phyloP scores from a whole-genome alignment of 2,888 invertebrate species.

The Noctua janthina region DNA sequence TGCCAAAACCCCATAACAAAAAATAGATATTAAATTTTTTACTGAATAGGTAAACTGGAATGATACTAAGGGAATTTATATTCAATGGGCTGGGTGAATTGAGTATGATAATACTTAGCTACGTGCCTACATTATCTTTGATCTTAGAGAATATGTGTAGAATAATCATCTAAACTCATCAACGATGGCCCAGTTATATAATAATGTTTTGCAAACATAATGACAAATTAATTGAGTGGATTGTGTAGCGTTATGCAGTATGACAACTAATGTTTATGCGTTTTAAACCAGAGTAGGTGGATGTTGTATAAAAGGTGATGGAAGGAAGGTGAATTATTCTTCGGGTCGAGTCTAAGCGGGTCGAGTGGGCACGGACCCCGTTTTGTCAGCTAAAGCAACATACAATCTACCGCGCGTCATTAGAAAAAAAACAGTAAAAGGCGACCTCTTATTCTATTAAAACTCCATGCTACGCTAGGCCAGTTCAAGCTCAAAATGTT shows the following conservation, averaged over 20 bases:
- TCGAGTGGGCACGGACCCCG: no score
- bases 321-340: no score
- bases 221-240: slow-evolving; percentile 33
- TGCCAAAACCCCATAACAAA: not conserved
- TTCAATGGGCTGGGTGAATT: not conserved
- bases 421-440: not conserved
- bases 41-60: not conserved
- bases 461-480: not conserved
- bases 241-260: not conserved
- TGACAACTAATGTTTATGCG: slow-evolving; percentile 27
- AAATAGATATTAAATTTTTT: rapidly evolving
- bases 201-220: slow-evolving; percentile 30
- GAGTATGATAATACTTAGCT: not conserved
- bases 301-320: not conserved
- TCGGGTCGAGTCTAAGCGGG: no score
- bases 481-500: no score
- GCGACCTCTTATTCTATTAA: not conserved
- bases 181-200: slow-evolving; percentile 14
- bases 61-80: no score
- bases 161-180: not conserved
- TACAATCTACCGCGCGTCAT: not conserved
- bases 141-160: not conserved
- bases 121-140: no score
- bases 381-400: not conserved
- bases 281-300: slow-evolving; percentile 7